Evolutionary conservation across 2,797 vertebrate genomes (phyloP), one percentile per base, ranked within the genome.

Genomic region (Echiichthys vipera): DNA sequence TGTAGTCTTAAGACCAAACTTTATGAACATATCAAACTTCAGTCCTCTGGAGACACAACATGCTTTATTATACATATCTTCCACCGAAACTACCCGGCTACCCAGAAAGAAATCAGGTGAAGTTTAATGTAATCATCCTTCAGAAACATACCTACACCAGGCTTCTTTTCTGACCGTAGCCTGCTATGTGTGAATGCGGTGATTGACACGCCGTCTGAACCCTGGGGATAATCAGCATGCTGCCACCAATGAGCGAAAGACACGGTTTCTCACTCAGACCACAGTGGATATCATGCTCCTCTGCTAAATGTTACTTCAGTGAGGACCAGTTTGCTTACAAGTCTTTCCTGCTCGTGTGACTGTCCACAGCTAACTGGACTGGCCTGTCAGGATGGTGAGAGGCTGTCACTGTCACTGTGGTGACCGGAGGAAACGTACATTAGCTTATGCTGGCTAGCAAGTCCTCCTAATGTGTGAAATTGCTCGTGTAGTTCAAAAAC

Each of bases 401-500:
- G 87, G 57, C 83, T 82, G 90, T 92, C 87, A 58, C 86, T 88
- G 77, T 88, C 88, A 69, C 85, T 61, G 78, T 79, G 83, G 83
- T 24, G 86, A 79, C 85, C 62, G n/a, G 55, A 78, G 79, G 81
- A 74, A 69, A 91, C 90, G 83, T 86, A 85, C 90, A 93, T 92
- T 93, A 92, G 87, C 91, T 91, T 65, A 71, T 88, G 89, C 84
- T 54, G 86, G 71, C 84, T 57, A 92, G 87, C 86, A 74, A 85
- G 84, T 93, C 84, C 81, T 89, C 64, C 88, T 88, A 87, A 87
- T 90, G 91, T 91, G 94, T 93, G 94, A 93, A 92, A 93, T 91
- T 87, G 89, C 89, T 90, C 89, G 69, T 84, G 81, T 77, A 79
- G 82, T 81, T 91, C 85, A 89, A 92, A 90, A 92, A 79, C 83